phyloP scores from a whole-genome alignment of 2,797 vertebrate species.

The Rhabdomys pumilio region DNA sequence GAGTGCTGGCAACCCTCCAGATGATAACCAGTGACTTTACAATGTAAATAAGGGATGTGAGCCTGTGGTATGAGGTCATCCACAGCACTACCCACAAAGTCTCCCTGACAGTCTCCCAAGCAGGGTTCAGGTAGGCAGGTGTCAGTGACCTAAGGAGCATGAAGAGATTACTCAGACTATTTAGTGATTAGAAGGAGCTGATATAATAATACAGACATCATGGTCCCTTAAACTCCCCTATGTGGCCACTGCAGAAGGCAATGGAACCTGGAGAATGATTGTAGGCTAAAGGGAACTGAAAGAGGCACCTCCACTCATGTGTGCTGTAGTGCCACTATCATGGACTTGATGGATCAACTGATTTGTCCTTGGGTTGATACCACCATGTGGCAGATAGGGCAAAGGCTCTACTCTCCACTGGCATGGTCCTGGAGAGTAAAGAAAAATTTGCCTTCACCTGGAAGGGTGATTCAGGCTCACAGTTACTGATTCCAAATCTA shows the following conservation, averaged over 20 bases:
- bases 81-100: background rate
- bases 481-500: background rate
- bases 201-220: background rate
- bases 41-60: background rate
- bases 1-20: background rate
- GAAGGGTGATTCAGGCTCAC: background rate
- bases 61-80: background rate
- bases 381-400: background rate
- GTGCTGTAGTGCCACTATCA: background rate
- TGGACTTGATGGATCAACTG: background rate
- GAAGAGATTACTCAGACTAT: background rate
- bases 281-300: background rate
- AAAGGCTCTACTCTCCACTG: background rate
- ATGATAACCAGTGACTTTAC: background rate
- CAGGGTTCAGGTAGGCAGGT: background rate
- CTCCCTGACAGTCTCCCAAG: too few species aligned
- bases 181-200: background rate
- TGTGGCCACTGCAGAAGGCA: background rate
- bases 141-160: background rate
- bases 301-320: background rate
- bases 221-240: background rate
- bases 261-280: background rate
- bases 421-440: background rate
- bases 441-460: background rate
- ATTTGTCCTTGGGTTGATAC: background rate